Conservation (phyloP, 2,888 invertebrate species). For the Leptothorax acervorum region DNA sequence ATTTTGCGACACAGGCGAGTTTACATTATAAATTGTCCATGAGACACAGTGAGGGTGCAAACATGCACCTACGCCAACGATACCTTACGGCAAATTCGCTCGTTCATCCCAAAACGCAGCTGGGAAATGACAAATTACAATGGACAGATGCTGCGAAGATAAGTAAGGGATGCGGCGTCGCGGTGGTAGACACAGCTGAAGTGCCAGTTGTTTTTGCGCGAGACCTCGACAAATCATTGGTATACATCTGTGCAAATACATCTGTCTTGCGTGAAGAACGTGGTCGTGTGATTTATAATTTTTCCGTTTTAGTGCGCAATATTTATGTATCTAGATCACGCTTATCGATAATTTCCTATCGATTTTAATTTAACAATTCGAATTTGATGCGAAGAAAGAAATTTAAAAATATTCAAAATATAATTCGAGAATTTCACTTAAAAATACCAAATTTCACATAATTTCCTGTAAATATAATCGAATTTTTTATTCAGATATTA, state of each 20-base stretch:
- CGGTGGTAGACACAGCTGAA: slow-evolving; percentile 59
- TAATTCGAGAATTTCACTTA: not conserved
- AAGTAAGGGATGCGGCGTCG: slow-evolving; percentile 59
- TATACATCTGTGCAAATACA: slow-evolving; percentile 55
- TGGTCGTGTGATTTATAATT: slow-evolving; percentile 49
- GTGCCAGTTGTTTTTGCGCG: slow-evolving; percentile 65
- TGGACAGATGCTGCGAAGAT: slow-evolving; percentile 48
- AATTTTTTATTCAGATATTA: not conserved
- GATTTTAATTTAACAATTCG: not conserved
- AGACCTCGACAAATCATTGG: slow-evolving; percentile 65
- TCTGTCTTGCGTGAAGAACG: slow-evolving; percentile 50
- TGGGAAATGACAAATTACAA: slow-evolving; percentile 64
- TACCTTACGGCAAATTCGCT: slow-evolving; percentile 50
- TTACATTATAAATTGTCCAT: slow-evolving; percentile 38
- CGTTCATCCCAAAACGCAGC: slow-evolving; percentile 49
- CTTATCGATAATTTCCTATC: not conserved
- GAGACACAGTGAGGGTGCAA: slow-evolving; percentile 26
- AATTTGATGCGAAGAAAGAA: not conserved
- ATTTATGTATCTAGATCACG: slow-evolving; percentile 14
- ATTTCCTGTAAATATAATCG: not conserved
- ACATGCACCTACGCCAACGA: slow-evolving; percentile 32
- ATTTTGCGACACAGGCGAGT: not conserved
- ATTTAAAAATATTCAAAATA: not conserved
- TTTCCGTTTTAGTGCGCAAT: slow-evolving; percentile 5
- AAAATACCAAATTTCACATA: not conserved